phyloP scores from a whole-genome alignment of 2,797 vertebrate genomes.

The Champsocephalus gunnari region DNA sequence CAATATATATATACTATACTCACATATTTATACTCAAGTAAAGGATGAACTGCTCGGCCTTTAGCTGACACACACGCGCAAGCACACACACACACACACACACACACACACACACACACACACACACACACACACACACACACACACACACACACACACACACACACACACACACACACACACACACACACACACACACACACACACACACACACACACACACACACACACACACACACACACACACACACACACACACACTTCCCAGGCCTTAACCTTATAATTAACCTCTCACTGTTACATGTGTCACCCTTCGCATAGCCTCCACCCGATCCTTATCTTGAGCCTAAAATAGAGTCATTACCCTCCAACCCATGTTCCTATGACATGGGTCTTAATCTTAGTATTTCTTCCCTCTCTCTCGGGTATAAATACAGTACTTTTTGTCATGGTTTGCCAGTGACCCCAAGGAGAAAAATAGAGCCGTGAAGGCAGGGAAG shows the following conservation, averaged over 20 bases:
- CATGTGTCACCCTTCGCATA: conserved; percentile 16
- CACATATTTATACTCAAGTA: no score
- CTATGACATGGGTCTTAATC: conserved; percentile 24
- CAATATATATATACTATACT: no score
- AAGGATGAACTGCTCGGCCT: no score
- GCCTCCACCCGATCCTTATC: conserved; percentile 14
- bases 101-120: no score
- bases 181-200: no score
- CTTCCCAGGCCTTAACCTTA: conserved; percentile 2
- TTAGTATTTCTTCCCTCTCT: conserved; percentile 15
- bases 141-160: not conserved
- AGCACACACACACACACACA: no score
- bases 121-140: no score
- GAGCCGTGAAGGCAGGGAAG: conserved; percentile 37
- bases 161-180: not conserved
- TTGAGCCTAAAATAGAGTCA: not conserved
- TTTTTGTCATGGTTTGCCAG: conserved; percentile 60
- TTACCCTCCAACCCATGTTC: conserved; percentile 19
- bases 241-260: no score
- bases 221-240: no score
- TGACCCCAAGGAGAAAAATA: conserved; percentile 65
- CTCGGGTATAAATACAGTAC: conserved; percentile 29
- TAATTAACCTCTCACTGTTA: conserved; percentile 35
- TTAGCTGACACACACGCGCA: no score
- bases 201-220: no score